phyloP scores from a whole-genome alignment of 1,140 invertebrate genomes.

The Popillia japonica region DNA sequence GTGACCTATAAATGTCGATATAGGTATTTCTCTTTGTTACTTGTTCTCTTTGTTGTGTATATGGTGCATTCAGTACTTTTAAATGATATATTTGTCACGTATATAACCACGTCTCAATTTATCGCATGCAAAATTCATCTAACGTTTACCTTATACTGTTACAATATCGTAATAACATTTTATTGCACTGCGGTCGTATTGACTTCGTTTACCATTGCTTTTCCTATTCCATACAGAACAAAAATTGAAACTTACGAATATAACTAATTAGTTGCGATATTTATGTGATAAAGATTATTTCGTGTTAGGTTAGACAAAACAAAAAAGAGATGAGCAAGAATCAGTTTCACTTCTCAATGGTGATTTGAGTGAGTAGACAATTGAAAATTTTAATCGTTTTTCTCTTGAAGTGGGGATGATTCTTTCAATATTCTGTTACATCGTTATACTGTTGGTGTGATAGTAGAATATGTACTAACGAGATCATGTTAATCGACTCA shows the following conservation, averaged over 20 bases:
- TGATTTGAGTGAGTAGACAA: too few relatives aligned
- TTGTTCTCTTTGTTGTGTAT: background rate
- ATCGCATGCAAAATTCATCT: constrained; percentile 5
- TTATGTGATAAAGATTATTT: background rate
- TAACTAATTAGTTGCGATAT: background rate
- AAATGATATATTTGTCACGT: background rate
- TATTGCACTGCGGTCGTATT: constrained; percentile 2
- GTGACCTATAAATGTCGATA: too few relatives aligned
- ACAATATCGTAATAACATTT: background rate
- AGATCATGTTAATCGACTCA: too few relatives aligned
- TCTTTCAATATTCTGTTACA: constrained; percentile 1
- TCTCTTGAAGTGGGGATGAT: too few relatives aligned
- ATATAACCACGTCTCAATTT: background rate
- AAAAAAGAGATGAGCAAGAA: background rate
- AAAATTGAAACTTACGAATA: background rate
- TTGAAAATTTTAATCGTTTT: too few relatives aligned
- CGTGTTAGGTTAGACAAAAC: background rate
- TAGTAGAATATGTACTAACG: too few relatives aligned
- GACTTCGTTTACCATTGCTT: background rate
- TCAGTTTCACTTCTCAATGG: too few relatives aligned
- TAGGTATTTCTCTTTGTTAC: too few relatives aligned
- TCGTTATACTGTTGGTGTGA: too few relatives aligned
- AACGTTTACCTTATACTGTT: background rate
- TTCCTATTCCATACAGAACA: background rate
- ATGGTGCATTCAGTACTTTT: background rate